Base-by-base conservation (phyloP, 2,113 vertebrate genomes). In the Anser cygnoides region DNA sequence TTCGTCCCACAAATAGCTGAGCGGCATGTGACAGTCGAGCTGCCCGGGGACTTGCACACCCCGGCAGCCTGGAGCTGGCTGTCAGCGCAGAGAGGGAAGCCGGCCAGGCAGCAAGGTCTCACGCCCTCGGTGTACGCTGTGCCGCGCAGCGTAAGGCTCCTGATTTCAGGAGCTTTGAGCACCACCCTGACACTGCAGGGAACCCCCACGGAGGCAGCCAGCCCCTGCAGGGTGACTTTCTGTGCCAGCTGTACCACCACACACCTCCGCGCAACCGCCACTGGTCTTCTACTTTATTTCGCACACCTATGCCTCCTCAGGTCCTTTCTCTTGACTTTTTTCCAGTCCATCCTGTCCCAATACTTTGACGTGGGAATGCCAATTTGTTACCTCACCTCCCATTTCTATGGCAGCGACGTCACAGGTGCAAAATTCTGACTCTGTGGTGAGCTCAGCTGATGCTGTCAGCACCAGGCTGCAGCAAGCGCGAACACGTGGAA, bases 371-470 rank as follows among this genome's bases (percentile, higher is more conserved):
- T 3, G 8, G 65, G 11, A 90, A 94, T 18, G 73, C 77, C 63
- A 65, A 59, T 80, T 59, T 43, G 59, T 19, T 37, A 59, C 23
- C 65, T 43, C 22, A 49, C 57, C 50, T 7, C 77, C 35, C 77
- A 76, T 94, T 75, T 67, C 96, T 91, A 92, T 3, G 67, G 95
- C 87, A 91, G 86, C 57, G 74, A 52, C 33, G 75, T 73, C 93
- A 96, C 78, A 91, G 96, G 92, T 16, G 89, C 88, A 49, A 93
- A 81, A 68, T 79, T 90, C 66, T 72, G 92, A 90, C 43, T 95
- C 93, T 91, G 39, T 21, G 10, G 89, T 2, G 86, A 94, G 89
- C 91, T 87, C 86, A 63, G 73, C 58, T 80, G 75, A 37, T 52
- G 76, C 37, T 88, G 88, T 2, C 81, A 89, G 85, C 71, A 57